These are phyloP conservation scores for Gambusia affinis DNA, from an alignment of 2,113 vertebrate genomes.

Conservation along the genomic window DNA sequence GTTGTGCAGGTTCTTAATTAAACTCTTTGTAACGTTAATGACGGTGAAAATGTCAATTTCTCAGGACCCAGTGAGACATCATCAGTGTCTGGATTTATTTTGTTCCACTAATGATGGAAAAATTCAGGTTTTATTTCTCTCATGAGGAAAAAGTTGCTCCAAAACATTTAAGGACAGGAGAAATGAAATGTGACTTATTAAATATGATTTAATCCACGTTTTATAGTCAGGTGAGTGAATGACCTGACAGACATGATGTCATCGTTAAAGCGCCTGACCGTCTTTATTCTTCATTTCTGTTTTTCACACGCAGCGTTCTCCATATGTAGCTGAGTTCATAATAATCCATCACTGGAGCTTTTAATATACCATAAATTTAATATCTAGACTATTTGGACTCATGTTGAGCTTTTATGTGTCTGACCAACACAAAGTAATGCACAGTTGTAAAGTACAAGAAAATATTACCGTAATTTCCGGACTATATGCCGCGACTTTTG, in stretches of 20 bases:
- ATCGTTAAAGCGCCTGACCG: neutral
- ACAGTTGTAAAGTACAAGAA: too few relatives aligned
- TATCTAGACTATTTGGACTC: neutral
- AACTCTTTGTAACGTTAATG: neutral
- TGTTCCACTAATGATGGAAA: neutral
- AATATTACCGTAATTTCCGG: too few relatives aligned
- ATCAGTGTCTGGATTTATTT: neutral
- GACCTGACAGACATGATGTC: neutral
- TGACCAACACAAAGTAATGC: too few relatives aligned
- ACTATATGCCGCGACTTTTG: too few relatives aligned
- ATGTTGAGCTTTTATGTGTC: too few relatives aligned
- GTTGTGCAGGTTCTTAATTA: neutral
- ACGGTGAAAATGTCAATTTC: neutral
- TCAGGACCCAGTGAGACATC: neutral
- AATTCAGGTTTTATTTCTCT: neutral
- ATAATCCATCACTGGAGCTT: neutral
- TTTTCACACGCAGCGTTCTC: neutral
- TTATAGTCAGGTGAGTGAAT: neutral
- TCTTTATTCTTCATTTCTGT: neutral
- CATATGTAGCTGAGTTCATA: neutral
- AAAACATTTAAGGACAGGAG: neutral
- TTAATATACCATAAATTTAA: conserved; percentile 8
- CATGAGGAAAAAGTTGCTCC: neutral
- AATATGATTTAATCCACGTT: neutral
- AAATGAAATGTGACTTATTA: too few relatives aligned